These are phyloP conservation scores for Melanotaenia nigrans DNA, from an alignment of 2,797 vertebrate genomes.

Conservation along the genomic window DNA sequence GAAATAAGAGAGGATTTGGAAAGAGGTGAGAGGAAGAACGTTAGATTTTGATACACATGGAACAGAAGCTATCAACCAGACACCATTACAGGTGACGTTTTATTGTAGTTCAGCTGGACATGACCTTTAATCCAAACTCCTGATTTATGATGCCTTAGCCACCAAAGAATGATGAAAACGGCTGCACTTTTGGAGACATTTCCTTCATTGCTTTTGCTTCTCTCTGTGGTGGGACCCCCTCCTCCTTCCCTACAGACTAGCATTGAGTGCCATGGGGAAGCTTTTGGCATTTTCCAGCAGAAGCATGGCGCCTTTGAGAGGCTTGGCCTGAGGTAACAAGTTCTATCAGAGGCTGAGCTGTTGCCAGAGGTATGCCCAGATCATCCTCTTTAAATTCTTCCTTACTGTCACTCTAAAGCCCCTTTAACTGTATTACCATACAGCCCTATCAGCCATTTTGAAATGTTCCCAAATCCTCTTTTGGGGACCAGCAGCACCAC, in stretches of 20 bases:
- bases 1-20: slow-evolving; percentile 6
- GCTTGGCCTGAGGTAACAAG: slow-evolving; percentile 58
- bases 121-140: not conserved
- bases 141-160: not conserved
- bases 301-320: slow-evolving; percentile 46
- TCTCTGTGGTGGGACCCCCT: not conserved
- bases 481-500: slow-evolving; percentile 16
- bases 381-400: slow-evolving; percentile 31
- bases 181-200: not conserved
- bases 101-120: not conserved
- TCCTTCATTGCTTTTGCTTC: slow-evolving; percentile 4
- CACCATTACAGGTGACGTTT: not conserved
- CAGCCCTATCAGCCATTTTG: slow-evolving; percentile 52
- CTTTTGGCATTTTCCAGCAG: slow-evolving; percentile 61
- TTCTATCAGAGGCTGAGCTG: slow-evolving; percentile 57
- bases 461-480: slow-evolving; percentile 26
- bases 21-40: not conserved
- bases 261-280: slow-evolving; percentile 39
- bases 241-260: slow-evolving; percentile 8
- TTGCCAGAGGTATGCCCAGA: slow-evolving; percentile 59
- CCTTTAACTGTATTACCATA: slow-evolving; percentile 25
- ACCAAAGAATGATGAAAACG: not conserved
- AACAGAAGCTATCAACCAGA: slow-evolving; percentile 6
- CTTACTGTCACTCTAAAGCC: slow-evolving; percentile 41
- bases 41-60: slow-evolving; percentile 3